A percentile compares a stretch with the other conserved stretches of the same genome.
Conservation (phyloP, 2,888 invertebrate species). For the Anthophora plumipes region DNA sequence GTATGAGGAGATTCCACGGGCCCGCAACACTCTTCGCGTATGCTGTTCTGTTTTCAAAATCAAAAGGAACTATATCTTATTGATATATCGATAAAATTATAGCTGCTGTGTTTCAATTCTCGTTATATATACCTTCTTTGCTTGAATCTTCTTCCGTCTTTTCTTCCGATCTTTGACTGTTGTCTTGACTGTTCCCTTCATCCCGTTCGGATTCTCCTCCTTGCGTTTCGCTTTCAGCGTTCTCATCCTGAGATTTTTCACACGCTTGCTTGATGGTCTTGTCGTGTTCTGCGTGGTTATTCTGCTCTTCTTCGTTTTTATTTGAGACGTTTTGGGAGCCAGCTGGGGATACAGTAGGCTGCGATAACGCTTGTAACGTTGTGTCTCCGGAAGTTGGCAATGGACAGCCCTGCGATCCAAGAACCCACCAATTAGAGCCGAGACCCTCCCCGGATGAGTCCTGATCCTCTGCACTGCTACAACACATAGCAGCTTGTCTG, state of each 20-base stretch:
- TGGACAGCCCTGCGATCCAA: constrained; percentile 81
- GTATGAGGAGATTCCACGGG: constrained; percentile 82
- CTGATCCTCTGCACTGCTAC: constrained; percentile 81
- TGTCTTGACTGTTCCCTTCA: constrained; percentile 28
- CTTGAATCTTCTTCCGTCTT: constrained; percentile 41
- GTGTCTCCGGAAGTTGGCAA: constrained; percentile 72
- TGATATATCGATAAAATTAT: not conserved
- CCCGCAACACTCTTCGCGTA: constrained; percentile 79
- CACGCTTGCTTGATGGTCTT: not conserved
- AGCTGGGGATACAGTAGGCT: constrained; percentile 77
- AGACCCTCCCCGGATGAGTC: constrained; percentile 76
- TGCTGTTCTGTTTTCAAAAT: constrained; percentile 49
- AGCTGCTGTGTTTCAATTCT: not conserved
- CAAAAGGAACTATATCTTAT: not conserved
- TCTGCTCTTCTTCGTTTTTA: constrained; percentile 3
- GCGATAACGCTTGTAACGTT: constrained; percentile 76
- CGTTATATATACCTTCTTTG: constrained; percentile 53
- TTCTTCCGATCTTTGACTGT: constrained; percentile 27
- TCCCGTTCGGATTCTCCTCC: constrained; percentile 53
- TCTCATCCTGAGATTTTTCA: constrained; percentile 8
- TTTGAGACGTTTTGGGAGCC: constrained; percentile 51
- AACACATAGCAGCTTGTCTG: constrained; percentile 77
- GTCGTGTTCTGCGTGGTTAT: constrained; percentile 13
- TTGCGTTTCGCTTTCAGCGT: constrained; percentile 30
- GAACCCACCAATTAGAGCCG: constrained; percentile 81